Conservation (phyloP, 2,113 vertebrate species). For the Crocuta crocuta region DNA sequence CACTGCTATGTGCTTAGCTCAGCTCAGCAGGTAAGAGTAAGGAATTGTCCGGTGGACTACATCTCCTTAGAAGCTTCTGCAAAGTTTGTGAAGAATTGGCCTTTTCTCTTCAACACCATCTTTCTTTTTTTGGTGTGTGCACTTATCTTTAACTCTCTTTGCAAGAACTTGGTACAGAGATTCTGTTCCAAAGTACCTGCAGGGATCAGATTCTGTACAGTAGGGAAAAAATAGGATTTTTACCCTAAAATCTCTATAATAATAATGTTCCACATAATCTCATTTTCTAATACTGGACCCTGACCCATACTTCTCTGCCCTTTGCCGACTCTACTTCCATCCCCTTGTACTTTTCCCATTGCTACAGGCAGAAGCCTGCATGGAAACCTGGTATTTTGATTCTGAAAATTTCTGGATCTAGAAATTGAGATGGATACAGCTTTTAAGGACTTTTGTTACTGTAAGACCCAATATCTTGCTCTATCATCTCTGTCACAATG, state of each 20-base stretch:
- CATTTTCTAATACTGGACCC: background rate
- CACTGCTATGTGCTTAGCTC: background rate
- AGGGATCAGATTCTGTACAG: background rate
- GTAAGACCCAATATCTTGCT: background rate
- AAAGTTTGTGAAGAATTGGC: background rate
- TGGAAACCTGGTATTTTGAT: background rate
- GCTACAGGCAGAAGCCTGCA: background rate
- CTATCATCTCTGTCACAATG: background rate
- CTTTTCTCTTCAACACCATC: background rate
- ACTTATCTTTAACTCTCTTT: background rate
- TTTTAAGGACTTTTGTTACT: background rate
- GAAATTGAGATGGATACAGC: background rate
- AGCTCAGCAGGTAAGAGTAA: background rate
- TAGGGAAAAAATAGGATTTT: background rate
- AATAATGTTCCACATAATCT: background rate
- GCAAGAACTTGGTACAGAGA: background rate
- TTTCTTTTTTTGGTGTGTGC: background rate
- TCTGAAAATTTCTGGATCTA: background rate
- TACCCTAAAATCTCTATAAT: background rate
- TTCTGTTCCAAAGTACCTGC: background rate
- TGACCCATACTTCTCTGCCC: background rate
- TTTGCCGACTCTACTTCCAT: background rate
- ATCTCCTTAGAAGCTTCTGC: background rate
- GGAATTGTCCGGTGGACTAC: background rate
- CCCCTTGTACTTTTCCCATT: background rate